phyloP scores from a whole-genome alignment of 2,797 vertebrate species.

The Anguilla pacifica region DNA sequence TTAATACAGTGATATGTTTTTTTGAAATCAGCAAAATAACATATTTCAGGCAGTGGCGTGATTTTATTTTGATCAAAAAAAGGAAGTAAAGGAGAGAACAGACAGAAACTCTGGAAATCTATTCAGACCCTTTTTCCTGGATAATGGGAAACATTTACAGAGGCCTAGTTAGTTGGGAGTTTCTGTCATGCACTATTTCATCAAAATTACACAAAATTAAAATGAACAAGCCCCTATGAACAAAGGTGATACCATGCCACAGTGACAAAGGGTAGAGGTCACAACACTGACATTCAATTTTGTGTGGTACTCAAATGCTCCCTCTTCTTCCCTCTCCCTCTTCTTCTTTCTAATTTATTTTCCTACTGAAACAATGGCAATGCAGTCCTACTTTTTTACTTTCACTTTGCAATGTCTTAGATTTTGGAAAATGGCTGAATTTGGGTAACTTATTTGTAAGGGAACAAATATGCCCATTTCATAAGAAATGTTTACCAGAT shows the following conservation, averaged over 20 bases:
- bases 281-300: background rate
- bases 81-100: constrained; percentile 34
- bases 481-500: background rate
- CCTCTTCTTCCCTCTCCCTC: background rate
- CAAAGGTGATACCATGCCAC: constrained; percentile 6
- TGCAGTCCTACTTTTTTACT: background rate
- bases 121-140: background rate
- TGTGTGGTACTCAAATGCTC: background rate
- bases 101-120: background rate
- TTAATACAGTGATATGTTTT: constrained; percentile 52
- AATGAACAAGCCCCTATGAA: constrained; percentile 18
- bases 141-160: background rate
- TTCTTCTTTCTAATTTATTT: background rate
- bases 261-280: background rate
- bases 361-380: background rate
- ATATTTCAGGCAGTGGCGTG: background rate
- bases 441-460: constrained; percentile 3
- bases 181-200: background rate
- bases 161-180: background rate
- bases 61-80: constrained; percentile 16
- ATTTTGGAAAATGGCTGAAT: background rate
- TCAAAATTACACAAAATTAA: background rate
- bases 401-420: background rate
- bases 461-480: constrained; percentile 3
- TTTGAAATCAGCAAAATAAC: constrained; percentile 31